Percentiles rank a stretch among this genome's conserved stretches.
These are phyloP conservation scores for Cynaeus angustus DNA, from an alignment of 2,888 invertebrate species.

Conservation along the genomic window DNA sequence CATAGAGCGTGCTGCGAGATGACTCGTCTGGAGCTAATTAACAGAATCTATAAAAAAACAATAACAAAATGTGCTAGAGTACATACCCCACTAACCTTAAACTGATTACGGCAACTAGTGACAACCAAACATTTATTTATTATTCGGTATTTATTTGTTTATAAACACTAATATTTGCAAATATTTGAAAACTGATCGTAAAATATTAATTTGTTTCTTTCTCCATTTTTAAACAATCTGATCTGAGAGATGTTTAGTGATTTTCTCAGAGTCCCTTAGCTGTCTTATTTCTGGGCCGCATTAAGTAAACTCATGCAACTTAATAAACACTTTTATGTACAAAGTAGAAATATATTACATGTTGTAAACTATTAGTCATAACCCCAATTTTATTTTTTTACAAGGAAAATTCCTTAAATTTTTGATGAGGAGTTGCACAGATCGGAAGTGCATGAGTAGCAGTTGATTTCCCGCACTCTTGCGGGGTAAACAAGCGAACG, in stretches of 20 bases:
- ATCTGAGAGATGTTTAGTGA: too few species aligned
- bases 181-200: slow-evolving; percentile 3
- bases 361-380: slow-evolving; percentile 18
- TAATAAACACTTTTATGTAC: slow-evolving; percentile 30
- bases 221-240: neutral
- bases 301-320: slow-evolving; percentile 30
- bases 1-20: slow-evolving; percentile 22
- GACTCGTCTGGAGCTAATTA: slow-evolving; percentile 39
- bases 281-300: neutral
- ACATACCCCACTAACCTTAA: slow-evolving; percentile 45
- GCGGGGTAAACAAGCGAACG: slow-evolving; percentile 45
- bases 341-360: slow-evolving; percentile 33
- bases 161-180: slow-evolving; percentile 10
- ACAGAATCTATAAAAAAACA: slow-evolving; percentile 44
- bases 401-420: slow-evolving; percentile 30
- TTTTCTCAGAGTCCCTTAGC: too few species aligned
- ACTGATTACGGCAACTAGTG: slow-evolving; percentile 32
- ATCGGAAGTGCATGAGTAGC: slow-evolving; percentile 44
- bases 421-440: slow-evolving; percentile 48
- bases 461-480: slow-evolving; percentile 43
- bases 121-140: slow-evolving; percentile 37
- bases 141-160: slow-evolving; percentile 37
- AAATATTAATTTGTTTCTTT: slow-evolving; percentile 9
- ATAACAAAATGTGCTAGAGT: slow-evolving; percentile 33
- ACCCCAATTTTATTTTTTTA: slow-evolving; percentile 8